Evolutionary conservation across 1,140 invertebrate species (phyloP), one percentile per base, ranked within the genome.

Genomic region (Bacillus rossius): DNA sequence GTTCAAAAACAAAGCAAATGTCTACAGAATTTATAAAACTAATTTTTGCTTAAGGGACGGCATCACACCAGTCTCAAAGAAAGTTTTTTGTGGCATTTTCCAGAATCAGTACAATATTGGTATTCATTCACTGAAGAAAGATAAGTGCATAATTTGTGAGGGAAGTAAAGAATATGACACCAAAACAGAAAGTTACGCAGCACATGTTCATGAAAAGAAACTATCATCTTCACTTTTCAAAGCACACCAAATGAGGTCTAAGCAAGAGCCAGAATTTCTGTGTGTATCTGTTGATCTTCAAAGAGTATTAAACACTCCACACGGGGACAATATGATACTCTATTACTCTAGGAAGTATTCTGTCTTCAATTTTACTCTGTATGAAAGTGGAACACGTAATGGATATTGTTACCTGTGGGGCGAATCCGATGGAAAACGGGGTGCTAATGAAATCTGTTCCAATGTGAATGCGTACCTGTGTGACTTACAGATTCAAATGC

Each of bases 251-350:
- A 49, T 37, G 47, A 41, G 59, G 42, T 38, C 47, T 37, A 43
- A 40, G 37, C 56, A 40, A 29, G 60, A 66, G 37, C 45, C 17
- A 42, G 48, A 34, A 23, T 61, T 57, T 26, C 25, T 68, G 37
- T 64, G 64, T 49, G 53, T 51, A 20, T 48, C 45, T 52, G 67
- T 68, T 55, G 66, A 68, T 41, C 55, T 67, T 16, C 60, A 69
- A 53, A 67, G 67, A 49, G 65, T 66, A 14, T 47, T 69, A 41
- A 69, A 67, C 58, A 69, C 67, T 17, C 65, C 64, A n/a, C 62
- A 65, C 55, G 63, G 57, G 34, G 45, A 63, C 17, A 62, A 49
- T 38, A 65, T 68, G 62, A n/a, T 67, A 7, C 52, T 65, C 17
- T 64, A 61, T 19, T 53, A 53, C 51, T 29, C 7, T 13, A 53